Base-by-base conservation (phyloP, 2,113 vertebrate species). In the Neofelis nebulosa region DNA sequence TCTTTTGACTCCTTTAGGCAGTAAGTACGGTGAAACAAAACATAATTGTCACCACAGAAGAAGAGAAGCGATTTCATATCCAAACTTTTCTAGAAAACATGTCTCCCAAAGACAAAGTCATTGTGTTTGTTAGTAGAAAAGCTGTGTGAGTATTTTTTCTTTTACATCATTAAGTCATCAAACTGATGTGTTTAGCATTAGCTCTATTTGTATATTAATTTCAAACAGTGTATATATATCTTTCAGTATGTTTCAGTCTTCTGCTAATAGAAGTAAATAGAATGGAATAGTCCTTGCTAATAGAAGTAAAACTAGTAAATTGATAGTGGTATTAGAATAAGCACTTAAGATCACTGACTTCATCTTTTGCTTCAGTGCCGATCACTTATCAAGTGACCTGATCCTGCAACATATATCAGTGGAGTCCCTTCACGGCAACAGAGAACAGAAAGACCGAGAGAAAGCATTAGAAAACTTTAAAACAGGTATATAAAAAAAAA, bases 91-190 rank as follows among this genome's bases (percentile, higher is more conserved):
- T 99, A 89, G 97, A 99, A 48, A 99, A 98, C 88, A 99, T 99
- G 99, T 99, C 99, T 93, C 99, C 99, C 1, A 91, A 98, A 71
- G 99, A 99, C 89, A 99, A 99, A 98, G 99, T 99, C 84, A 98
- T 99, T 80, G 98, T 99, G 98, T 99, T 99, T 98, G 99, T 99
- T 50, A 99, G 99, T 79, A 99, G 99, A 98, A 99, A 99, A 98
- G 38, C 99, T 25, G 92, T 98, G 99, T 99, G 98, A 98, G 99
- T 99, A 96, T 69, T 93, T 74, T 38, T 98, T 65, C 41, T 95
- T 90, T 61, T 87, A 52, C 5, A 41, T 84, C 2, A 9, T n/a
- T 65, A 38, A 78, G 41, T 73, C 61, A 91, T 71, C 66, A 66
- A 25, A 21, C 16, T 45, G 18, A 55, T 74, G 94, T 87, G 78